Percentiles rank a stretch among this genome's conserved stretches.
Evolutionary conservation across 2,797 vertebrate species (phyloP).

Genomic region (Eurystomus glaucurus): DNA sequence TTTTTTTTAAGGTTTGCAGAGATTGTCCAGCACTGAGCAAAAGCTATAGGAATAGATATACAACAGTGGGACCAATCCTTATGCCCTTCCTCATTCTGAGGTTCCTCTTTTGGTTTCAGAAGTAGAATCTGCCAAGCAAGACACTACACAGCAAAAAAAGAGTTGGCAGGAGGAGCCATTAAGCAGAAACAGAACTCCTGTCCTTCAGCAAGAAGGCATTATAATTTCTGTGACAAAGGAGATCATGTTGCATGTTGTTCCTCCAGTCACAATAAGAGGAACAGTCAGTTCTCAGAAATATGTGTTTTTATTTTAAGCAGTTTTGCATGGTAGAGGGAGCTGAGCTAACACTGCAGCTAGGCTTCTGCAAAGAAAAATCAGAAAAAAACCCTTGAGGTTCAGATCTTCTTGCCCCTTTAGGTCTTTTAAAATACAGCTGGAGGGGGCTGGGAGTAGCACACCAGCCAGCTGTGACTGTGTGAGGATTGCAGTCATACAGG

Average conservation of each 20-base stretch:
- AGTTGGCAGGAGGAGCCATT: conserved; percentile 36
- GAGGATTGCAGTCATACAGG: not conserved
- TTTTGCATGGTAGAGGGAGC: not conserved
- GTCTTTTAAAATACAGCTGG: not conserved
- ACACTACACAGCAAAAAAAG: conserved; percentile 28
- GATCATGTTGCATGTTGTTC: conserved; percentile 43
- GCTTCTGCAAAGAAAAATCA: not conserved
- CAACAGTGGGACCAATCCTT: not conserved
- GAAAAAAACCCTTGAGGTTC: not conserved
- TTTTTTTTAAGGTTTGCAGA: not conserved
- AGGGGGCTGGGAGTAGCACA: not conserved
- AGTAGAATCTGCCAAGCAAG: conserved; percentile 12
- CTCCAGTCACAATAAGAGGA: conserved; percentile 47
- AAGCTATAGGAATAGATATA: not conserved
- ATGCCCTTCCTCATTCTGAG: conserved; percentile 31
- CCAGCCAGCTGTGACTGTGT: not conserved
- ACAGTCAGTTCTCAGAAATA: conserved; percentile 59
- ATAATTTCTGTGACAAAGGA: conserved; percentile 46
- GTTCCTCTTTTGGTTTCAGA: conserved; percentile 37
- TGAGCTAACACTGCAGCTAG: not conserved
- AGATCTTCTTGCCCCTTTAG: not conserved
- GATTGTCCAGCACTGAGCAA: conserved; percentile 8
- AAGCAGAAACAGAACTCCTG: conserved; percentile 70
- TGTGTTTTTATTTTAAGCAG: conserved; percentile 26
- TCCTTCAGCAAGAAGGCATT: conserved; percentile 40